Evolutionary conservation across 1,140 invertebrate genomes (phyloP).

Genomic region (Sitodiplosis mosellana): DNA sequence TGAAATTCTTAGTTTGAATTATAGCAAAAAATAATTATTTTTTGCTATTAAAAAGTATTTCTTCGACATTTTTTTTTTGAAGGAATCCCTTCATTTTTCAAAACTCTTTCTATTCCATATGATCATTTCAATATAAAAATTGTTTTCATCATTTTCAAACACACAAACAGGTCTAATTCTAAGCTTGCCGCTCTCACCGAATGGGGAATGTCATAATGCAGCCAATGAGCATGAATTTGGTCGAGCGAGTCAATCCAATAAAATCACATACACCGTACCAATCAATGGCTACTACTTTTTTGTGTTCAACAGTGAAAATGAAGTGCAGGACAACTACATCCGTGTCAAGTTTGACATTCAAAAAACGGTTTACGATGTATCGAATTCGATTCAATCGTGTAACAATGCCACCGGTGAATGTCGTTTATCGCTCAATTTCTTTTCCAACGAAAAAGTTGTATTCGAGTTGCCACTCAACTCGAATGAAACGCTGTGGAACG

Average conservation of each 20-base stretch:
- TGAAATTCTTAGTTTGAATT: too few relatives aligned
- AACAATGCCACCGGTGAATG: slow-evolving; percentile 41
- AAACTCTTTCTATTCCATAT: neutral
- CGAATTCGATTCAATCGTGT: slow-evolving; percentile 32
- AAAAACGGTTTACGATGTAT: slow-evolving; percentile 47
- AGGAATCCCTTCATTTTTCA: too few relatives aligned
- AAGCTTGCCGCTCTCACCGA: slow-evolving; percentile 46
- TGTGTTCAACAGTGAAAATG: slow-evolving; percentile 64
- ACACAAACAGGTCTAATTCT: slow-evolving; percentile 36
- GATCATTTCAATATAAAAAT: too few relatives aligned
- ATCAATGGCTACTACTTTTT: slow-evolving; percentile 63
- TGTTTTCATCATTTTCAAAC: too few relatives aligned
- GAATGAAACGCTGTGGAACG: slow-evolving; percentile 48
- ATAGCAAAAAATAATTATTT: too few relatives aligned
- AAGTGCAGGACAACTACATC: slow-evolving; percentile 48
- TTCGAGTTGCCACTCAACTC: slow-evolving; percentile 37
- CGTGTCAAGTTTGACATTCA: slow-evolving; percentile 44
- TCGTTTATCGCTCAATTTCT: slow-evolving; percentile 42
- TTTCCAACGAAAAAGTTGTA: slow-evolving; percentile 44
- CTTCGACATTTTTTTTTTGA: too few relatives aligned
- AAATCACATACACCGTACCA: slow-evolving; percentile 45
- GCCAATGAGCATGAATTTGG: slow-evolving; percentile 25
- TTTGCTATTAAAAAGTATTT: too few relatives aligned
- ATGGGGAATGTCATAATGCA: slow-evolving; percentile 29
- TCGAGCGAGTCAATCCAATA: slow-evolving; percentile 34